Conservation (phyloP, 2,888 invertebrate species). For the Slavum lentiscoides region DNA sequence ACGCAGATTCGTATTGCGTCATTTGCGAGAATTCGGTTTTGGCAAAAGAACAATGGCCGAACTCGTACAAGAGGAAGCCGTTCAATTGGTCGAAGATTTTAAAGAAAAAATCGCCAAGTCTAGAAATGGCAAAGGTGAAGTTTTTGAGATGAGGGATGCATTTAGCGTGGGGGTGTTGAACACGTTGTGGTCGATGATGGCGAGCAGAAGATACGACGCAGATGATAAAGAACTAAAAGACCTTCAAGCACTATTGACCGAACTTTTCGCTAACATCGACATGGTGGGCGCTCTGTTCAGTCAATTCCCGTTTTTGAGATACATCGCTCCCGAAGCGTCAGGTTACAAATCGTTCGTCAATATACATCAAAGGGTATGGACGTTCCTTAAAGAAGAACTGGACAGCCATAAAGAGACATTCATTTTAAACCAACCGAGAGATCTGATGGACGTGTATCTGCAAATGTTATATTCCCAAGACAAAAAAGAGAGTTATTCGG, state of each 20-base stretch:
- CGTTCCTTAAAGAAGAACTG: slow-evolving; percentile 72
- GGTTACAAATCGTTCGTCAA: slow-evolving; percentile 76
- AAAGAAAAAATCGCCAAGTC: slow-evolving; percentile 60
- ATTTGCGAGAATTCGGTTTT: slow-evolving; percentile 81
- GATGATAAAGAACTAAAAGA: slow-evolving; percentile 71
- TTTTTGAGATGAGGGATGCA: slow-evolving; percentile 72
- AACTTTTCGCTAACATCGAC: slow-evolving; percentile 74
- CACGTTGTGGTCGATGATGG: slow-evolving; percentile 82
- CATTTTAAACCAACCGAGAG: slow-evolving; percentile 68
- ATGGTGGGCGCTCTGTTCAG: slow-evolving; percentile 82
- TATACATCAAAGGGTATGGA: slow-evolving; percentile 73
- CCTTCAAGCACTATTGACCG: slow-evolving; percentile 71
- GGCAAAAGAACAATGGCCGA: slow-evolving; percentile 76
- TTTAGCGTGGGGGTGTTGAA: slow-evolving; percentile 79
- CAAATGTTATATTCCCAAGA: slow-evolving; percentile 68
- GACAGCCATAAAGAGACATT: slow-evolving; percentile 71
- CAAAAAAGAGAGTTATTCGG: slow-evolving; percentile 62
- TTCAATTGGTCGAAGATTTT: slow-evolving; percentile 67
- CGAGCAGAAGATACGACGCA: slow-evolving; percentile 73
- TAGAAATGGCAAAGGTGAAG: slow-evolving; percentile 59
- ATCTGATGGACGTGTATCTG: slow-evolving; percentile 82
- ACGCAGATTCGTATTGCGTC: slow-evolving; percentile 74
- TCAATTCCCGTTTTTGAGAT: slow-evolving; percentile 73
- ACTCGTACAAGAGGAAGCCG: slow-evolving; percentile 73
- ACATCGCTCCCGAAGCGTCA: slow-evolving; percentile 74